These are phyloP conservation scores for Drosophila ambigua DNA, from an alignment of 1,140 invertebrate genomes.

Conservation along the genomic window DNA sequence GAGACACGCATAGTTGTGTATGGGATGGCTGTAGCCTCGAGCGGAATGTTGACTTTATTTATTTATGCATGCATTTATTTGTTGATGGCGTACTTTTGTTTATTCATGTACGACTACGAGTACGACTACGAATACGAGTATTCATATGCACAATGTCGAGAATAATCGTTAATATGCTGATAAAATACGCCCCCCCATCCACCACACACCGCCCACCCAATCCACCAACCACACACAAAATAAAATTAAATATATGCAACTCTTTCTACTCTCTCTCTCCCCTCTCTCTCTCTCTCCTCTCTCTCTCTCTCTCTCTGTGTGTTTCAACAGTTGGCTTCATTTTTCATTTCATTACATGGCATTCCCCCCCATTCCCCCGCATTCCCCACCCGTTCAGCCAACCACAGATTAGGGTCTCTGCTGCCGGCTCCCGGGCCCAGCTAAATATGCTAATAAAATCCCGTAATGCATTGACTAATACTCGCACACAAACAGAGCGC, in stretches of 20 bases:
- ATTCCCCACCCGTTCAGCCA: no score
- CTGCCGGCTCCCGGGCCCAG: neutral
- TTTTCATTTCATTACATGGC: constrained; percentile 57
- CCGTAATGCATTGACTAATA: constrained; percentile 46
- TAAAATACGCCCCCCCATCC: constrained; percentile 57
- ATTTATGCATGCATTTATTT: constrained; percentile 79
- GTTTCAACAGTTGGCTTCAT: constrained; percentile 58
- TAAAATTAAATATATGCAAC: no score
- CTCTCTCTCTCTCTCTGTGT: constrained; percentile 5
- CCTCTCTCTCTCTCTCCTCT: no score
- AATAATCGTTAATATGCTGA: constrained; percentile 81
- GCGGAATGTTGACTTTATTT: constrained; percentile 46
- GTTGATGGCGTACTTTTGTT: constrained; percentile 80
- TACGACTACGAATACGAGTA: neutral
- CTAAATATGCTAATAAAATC: constrained; percentile 51
- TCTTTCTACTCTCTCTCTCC: no score
- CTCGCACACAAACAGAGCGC: constrained; percentile 45
- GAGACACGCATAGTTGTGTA: no score
- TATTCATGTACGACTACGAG: constrained; percentile 56
- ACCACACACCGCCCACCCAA: neutral
- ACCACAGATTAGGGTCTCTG: neutral
- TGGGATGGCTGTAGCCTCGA: no score
- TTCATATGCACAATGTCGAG: constrained; percentile 79
- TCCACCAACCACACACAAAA: neutral
- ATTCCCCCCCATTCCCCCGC: neutral